Conservation (phyloP, 2,888 invertebrate species). For the Nesidiocoris tenuis region DNA sequence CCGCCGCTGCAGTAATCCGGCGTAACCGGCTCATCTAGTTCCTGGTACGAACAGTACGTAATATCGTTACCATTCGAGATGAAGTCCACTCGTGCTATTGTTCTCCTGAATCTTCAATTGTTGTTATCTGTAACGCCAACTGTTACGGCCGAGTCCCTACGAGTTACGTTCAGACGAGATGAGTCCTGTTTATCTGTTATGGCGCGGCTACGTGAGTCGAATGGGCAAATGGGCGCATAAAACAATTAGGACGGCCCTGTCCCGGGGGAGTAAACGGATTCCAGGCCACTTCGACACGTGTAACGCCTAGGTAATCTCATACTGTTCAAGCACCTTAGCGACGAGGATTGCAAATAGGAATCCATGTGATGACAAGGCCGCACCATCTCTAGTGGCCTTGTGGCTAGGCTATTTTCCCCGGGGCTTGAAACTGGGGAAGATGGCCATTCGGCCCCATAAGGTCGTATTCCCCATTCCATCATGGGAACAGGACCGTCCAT, state of each 20-base stretch:
- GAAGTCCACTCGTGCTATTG: not conserved
- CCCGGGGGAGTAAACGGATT: not conserved
- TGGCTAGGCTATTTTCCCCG: no score
- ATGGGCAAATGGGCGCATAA: not conserved
- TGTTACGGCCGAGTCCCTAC: not conserved
- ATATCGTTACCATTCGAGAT: no score
- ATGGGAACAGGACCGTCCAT: no score
- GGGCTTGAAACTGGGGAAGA: no score
- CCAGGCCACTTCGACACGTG: not conserved
- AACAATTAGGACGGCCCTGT: not conserved
- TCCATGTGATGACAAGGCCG: not conserved
- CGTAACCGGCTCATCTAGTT: no score
- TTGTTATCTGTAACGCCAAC: not conserved
- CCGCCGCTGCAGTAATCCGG: no score
- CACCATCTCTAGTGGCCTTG: no score
- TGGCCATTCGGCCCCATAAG: no score
- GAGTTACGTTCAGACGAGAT: not conserved
- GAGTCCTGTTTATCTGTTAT: not conserved
- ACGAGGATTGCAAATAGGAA: not conserved
- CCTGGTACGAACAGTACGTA: no score
- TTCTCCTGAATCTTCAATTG: no score
- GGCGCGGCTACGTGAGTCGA: not conserved
- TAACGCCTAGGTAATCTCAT: not conserved
- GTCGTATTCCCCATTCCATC: no score
- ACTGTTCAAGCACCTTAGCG: not conserved